phyloP scores from a whole-genome alignment of 2,797 vertebrate species.

The Knipowitschia caucasica region DNA sequence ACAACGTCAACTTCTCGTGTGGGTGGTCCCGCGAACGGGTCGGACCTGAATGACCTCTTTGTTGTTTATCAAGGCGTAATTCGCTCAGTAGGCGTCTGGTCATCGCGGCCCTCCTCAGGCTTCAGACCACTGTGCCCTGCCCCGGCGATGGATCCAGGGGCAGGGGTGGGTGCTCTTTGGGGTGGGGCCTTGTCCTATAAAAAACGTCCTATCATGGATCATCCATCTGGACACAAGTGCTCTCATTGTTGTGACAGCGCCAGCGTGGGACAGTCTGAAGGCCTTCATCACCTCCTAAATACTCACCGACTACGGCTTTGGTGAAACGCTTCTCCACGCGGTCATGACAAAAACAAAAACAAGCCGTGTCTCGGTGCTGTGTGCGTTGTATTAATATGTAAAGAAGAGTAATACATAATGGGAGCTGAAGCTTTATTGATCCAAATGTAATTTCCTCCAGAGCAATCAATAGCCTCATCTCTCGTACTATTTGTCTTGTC shows the following conservation, averaged over 20 bases:
- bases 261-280: conserved; percentile 64
- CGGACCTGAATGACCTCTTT: conserved; percentile 46
- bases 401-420: conserved; percentile 4
- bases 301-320: background rate
- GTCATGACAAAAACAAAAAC: background rate
- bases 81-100: conserved; percentile 54
- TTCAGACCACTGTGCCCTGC: conserved; percentile 20
- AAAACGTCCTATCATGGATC: conserved; percentile 45
- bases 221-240: conserved; percentile 67
- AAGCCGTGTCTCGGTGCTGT: background rate
- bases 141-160: conserved; percentile 1
- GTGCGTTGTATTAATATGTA: background rate
- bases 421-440: conserved; percentile 30
- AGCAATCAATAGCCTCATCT: conserved; percentile 16
- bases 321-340: background rate
- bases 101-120: conserved; percentile 26
- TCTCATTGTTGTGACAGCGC: conserved; percentile 70
- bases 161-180: conserved; percentile 1
- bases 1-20: conserved; percentile 22
- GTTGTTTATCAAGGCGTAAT: conserved; percentile 54
- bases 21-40: conserved; percentile 44
- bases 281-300: conserved; percentile 19
- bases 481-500: conserved; percentile 12
- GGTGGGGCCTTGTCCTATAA: conserved; percentile 15
- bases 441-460: conserved; percentile 5